phyloP scores from a whole-genome alignment of 2,888 invertebrate species.

The Nebria brevicollis region DNA sequence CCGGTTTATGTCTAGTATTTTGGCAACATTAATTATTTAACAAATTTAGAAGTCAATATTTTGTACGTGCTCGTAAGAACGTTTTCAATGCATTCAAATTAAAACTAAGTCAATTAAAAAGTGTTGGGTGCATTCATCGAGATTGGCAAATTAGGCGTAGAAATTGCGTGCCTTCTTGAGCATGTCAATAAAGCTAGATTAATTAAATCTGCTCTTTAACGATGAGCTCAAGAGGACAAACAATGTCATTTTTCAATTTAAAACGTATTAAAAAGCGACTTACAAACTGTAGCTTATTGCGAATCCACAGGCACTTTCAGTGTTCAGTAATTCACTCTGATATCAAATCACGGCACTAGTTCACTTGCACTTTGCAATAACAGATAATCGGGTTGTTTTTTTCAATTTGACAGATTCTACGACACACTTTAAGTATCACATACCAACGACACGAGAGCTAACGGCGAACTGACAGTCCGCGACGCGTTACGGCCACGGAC shows the following conservation, averaged over 20 bases:
- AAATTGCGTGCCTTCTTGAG: not conserved
- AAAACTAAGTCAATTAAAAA: not conserved
- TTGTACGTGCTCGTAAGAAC: no score
- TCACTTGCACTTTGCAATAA: not conserved
- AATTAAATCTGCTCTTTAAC: not conserved
- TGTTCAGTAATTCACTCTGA: not conserved
- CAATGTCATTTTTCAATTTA: not conserved
- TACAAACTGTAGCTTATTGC: not conserved
- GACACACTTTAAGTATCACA: not conserved
- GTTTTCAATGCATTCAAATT: not conserved
- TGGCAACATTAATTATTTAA: no score
- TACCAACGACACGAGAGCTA: not conserved
- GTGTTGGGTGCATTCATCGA: not conserved
- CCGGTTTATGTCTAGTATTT: no score
- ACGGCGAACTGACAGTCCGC: not conserved
- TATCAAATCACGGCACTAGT: not conserved
- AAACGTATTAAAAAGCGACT: not conserved
- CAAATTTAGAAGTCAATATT: no score
- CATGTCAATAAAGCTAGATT: not conserved
- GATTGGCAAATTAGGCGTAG: not conserved
- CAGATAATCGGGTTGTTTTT: not conserved
- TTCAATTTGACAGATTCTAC: not conserved
- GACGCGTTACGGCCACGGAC: not conserved
- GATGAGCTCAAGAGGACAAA: not conserved
- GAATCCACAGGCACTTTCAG: not conserved